phyloP scores from a whole-genome alignment of 2,113 vertebrate species.

The Pteruthius melanotis region DNA sequence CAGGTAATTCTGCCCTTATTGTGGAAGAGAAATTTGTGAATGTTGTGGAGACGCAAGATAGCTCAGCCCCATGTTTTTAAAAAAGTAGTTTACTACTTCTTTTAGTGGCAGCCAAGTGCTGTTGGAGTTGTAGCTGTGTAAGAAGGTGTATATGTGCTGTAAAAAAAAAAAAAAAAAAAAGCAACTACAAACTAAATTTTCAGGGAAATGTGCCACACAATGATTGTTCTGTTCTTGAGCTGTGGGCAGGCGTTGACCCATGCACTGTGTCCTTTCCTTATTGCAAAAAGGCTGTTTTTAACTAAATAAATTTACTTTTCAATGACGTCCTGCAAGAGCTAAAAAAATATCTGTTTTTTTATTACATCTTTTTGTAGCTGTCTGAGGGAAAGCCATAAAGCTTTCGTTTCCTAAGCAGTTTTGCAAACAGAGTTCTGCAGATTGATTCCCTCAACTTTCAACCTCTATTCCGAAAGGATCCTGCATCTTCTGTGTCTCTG shows the following conservation, averaged over 20 bases:
- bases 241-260: background rate
- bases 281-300: background rate
- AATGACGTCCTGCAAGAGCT: background rate
- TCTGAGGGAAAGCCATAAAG: background rate
- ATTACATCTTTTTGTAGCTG: background rate
- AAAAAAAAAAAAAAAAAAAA: background rate
- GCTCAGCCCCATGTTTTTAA: accelerated
- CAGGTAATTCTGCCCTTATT: background rate
- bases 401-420: background rate
- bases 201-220: background rate
- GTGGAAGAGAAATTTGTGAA: background rate
- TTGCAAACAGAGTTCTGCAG: background rate
- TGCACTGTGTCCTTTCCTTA: background rate
- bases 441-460: background rate
- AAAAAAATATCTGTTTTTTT: background rate
- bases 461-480: background rate
- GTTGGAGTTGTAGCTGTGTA: background rate
- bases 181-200: background rate
- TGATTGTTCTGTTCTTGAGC: background rate
- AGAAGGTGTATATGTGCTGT: background rate
- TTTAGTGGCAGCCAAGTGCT: background rate
- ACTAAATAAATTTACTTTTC: background rate
- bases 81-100: background rate
- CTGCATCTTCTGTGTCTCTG: background rate
- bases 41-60: background rate